Evolutionary conservation across 2,888 invertebrate species (phyloP), one percentile per base, ranked within the genome.

Genomic region (Drosophila atroscutellata): DNA sequence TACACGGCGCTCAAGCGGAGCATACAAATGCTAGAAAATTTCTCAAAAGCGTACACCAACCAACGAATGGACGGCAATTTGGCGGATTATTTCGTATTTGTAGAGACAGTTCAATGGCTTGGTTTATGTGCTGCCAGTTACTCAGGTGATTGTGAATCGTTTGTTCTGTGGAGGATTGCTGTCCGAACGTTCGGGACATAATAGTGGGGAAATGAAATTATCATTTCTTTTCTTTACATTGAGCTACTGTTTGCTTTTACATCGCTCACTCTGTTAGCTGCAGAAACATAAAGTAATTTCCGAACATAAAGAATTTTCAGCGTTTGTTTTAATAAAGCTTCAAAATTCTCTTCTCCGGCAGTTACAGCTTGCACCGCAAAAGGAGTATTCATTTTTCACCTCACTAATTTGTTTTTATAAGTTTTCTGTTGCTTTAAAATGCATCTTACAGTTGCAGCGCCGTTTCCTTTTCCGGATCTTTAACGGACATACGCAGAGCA

Each of bases 11-110:
- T 57, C 60, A 64, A 74, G 71, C 64, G 42, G 49, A 56, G 81
- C 76, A 77, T 79, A 81, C 76, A 83, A 82, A 82, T 83, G 75
- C 59, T 72, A 39, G 67, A 11, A 61, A 58, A 82, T 79, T 69
- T 78, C 36, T 72, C 57, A 45, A 70, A 56, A 68, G 42, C 49
- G 65, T 56, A 72, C 65, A 64, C 60, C 55, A 64, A 20, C 54
- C 30, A 64, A 26, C 64, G 55, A 75, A 73, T 83, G 64, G 75
- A 75, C 69, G 66, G 74, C 63, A 58, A 72, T 73, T 81, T 68
- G 52, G 68, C 20, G 20, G 26, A 50, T 45, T 54, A 72, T 72
- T 75, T 63, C 54, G 60, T 58, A 60, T 64, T 64, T 71, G 70
- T 51, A 64, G 71, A 80, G 76, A 80, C 80, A 74, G 68, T 80